A percentile compares a stretch with the other conserved stretches of the same genome.
phyloP scores from a whole-genome alignment of 2,113 vertebrate genomes.

The Callorhinus ursinus region DNA sequence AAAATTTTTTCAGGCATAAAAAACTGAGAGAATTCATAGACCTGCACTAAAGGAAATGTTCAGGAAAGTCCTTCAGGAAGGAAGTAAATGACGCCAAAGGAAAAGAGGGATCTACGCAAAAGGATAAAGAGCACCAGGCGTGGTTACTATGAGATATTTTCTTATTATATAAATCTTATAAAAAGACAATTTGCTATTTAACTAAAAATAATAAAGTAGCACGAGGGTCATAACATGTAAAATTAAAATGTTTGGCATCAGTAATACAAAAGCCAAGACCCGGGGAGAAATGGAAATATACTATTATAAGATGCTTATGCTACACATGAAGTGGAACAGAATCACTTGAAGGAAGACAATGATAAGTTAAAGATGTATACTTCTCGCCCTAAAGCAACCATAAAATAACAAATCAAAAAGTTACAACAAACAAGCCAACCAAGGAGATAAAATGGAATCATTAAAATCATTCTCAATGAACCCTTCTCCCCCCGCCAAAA shows the following conservation, averaged over 20 bases:
- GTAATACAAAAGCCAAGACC: background rate
- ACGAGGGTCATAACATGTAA: background rate
- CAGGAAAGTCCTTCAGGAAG: background rate
- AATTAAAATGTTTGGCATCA: background rate
- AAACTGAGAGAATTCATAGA: conserved; percentile 6
- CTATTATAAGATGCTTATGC: background rate
- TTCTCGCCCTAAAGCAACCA: background rate
- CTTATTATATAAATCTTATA: background rate
- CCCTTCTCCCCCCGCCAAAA: background rate
- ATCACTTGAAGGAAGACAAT: background rate
- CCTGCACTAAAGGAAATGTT: background rate
- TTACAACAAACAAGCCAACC: background rate
- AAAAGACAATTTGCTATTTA: background rate
- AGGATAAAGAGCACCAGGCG: background rate
- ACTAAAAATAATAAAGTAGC: background rate
- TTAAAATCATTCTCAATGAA: background rate
- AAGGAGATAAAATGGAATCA: background rate
- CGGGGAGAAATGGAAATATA: background rate
- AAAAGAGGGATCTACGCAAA: background rate
- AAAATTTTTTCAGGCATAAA: background rate
- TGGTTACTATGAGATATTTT: background rate
- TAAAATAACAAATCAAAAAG: background rate
- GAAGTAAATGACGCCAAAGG: background rate
- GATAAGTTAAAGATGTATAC: background rate
- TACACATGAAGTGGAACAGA: background rate